A percentile compares a stretch with the other conserved stretches of the same genome.
phyloP scores from a whole-genome alignment of 2,113 vertebrate genomes.

The Zingel zingel region DNA sequence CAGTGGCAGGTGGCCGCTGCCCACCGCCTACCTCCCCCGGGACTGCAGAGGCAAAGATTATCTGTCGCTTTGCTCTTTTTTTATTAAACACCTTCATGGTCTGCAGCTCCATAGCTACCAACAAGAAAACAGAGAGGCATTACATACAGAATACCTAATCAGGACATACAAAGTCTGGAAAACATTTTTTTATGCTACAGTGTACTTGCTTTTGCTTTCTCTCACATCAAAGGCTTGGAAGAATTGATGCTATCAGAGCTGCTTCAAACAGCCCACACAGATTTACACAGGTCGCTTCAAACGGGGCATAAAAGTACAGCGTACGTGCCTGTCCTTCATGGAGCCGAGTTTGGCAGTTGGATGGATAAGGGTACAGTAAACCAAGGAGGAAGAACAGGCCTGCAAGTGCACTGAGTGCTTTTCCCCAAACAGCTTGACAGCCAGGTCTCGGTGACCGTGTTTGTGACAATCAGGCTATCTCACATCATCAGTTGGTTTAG shows the following conservation, averaged over 20 bases:
- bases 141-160: conserved; percentile 70
- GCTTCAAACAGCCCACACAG: conserved; percentile 58
- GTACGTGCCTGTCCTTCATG: conserved; percentile 53
- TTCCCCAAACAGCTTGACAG: conserved; percentile 76
- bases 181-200: conserved; percentile 58
- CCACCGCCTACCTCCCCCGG: conserved; percentile 56
- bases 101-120: conserved; percentile 37
- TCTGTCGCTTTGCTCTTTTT: conserved; percentile 58
- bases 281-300: conserved; percentile 57
- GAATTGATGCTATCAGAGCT: conserved; percentile 51
- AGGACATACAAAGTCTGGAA: conserved; percentile 60
- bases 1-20: conserved; percentile 80
- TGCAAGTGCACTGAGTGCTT: conserved; percentile 73
- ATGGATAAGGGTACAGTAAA: conserved; percentile 64
- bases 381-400: conserved; percentile 49
- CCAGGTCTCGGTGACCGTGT: conserved; percentile 78
- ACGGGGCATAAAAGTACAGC: conserved; percentile 31
- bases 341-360: conserved; percentile 42
- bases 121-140: conserved; percentile 59
- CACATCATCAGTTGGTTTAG: conserved; percentile 72
- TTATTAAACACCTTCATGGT: conserved; percentile 80
- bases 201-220: conserved; percentile 27
- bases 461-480: conserved; percentile 78
- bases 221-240: conserved; percentile 65
- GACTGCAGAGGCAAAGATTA: conserved; percentile 65